Conservation (phyloP, 2,797 vertebrate species). For the Labeo calbasu region DNA sequence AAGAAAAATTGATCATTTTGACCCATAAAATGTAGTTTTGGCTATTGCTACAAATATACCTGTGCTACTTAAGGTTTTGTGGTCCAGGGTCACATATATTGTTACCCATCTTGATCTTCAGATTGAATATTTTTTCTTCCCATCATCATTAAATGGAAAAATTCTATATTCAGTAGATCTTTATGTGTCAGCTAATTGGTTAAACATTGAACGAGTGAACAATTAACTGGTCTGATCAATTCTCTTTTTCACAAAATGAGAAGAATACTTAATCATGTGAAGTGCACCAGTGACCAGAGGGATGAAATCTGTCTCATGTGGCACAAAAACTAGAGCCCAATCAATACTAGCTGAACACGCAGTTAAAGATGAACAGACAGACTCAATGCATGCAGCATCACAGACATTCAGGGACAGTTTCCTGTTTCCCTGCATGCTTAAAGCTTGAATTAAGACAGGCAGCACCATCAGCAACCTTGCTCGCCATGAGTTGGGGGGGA, state of each 20-base stretch:
- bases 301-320: constrained; percentile 13
- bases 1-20: too few relatives aligned
- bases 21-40: too few relatives aligned
- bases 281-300: constrained; percentile 24
- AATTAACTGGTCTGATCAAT: constrained; percentile 38
- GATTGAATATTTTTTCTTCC: neutral
- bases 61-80: too few relatives aligned
- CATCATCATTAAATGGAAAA: neutral
- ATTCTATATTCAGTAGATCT: neutral
- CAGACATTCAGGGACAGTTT: constrained; percentile 37
- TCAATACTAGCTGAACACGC: constrained; percentile 25
- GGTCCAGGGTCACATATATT: too few relatives aligned
- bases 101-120: too few relatives aligned
- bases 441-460: constrained; percentile 52
- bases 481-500: constrained; percentile 48
- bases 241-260: neutral
- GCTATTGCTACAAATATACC: too few relatives aligned
- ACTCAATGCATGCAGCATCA: neutral
- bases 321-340: constrained; percentile 12
- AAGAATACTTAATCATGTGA: constrained; percentile 35
- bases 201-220: constrained; percentile 11
- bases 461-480: constrained; percentile 53
- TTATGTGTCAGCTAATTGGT: constrained; percentile 4
- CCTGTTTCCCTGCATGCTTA: constrained; percentile 53
- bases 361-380: neutral